A percentile compares a stretch with the other conserved stretches of the same genome.
These are phyloP conservation scores for Chiroxiphia lanceolata DNA, from an alignment of 2,797 vertebrate species.

Conservation along the genomic window DNA sequence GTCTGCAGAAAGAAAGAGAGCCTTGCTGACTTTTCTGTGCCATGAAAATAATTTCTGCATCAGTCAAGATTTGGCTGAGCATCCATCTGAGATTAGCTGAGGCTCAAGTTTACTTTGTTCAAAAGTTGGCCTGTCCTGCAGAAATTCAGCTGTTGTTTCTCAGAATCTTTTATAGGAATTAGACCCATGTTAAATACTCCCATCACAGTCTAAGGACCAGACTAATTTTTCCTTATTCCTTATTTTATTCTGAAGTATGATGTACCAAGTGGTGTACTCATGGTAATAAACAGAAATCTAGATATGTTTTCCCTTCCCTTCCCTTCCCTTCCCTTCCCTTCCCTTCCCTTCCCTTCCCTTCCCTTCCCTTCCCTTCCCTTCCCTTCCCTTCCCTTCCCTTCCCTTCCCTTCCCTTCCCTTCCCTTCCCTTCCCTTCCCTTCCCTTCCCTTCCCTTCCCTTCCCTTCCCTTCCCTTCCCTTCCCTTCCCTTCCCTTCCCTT, in stretches of 20 bases:
- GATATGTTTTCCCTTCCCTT: too few relatives aligned
- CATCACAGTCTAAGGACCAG: not conserved
- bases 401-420: too few relatives aligned
- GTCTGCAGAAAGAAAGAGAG: not conserved
- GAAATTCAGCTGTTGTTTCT: not conserved
- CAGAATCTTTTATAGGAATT: not conserved
- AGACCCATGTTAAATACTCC: not conserved
- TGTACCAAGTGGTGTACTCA: not conserved
- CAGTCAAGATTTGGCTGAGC: not conserved
- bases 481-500: too few relatives aligned
- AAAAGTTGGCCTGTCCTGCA: not conserved
- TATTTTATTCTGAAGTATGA: not conserved
- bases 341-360: too few relatives aligned
- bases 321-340: too few relatives aligned
- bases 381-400: too few relatives aligned
- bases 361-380: too few relatives aligned
- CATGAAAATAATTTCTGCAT: not conserved
- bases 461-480: too few relatives aligned
- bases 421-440: too few relatives aligned
- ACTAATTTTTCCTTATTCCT: not conserved
- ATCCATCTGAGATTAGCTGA: not conserved
- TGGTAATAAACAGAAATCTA: not conserved
- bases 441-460: too few relatives aligned
- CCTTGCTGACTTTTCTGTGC: not conserved
- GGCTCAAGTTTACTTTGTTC: not conserved